Conservation (phyloP, 2,888 invertebrate genomes). For the Rhopalosiphum nymphaeae region DNA sequence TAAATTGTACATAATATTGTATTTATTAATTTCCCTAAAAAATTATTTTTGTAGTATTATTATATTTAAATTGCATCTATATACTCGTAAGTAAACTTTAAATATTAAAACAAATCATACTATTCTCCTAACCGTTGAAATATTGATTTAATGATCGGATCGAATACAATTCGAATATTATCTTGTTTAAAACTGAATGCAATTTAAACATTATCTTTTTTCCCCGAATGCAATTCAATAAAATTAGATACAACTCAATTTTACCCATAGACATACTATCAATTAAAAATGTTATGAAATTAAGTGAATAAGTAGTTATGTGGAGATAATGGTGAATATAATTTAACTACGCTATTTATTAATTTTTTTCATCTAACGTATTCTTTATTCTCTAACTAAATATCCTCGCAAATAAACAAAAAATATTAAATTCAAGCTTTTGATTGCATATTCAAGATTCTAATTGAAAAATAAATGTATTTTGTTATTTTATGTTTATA, state of each 20-base stretch:
- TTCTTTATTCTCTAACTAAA: not conserved
- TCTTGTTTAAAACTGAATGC: not conserved
- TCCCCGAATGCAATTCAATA: not conserved
- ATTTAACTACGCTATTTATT: not conserved
- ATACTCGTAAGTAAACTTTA: too few species aligned
- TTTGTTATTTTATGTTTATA: not conserved
- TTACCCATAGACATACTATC: not conserved
- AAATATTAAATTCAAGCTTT: not conserved
- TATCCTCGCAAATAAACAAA: not conserved
- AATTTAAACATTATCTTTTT: not conserved
- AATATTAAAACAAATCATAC: too few species aligned
- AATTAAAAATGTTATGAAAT: not conserved
- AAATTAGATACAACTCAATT: not conserved
- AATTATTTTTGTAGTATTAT: too few species aligned
- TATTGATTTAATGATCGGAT: not conserved
- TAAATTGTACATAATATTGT: too few species aligned
- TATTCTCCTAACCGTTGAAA: not conserved
- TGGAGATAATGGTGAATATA: not conserved
- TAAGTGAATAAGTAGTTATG: not conserved
- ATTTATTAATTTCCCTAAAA: too few species aligned
- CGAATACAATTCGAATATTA: not conserved
- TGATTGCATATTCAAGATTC: not conserved
- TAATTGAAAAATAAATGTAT: not conserved
- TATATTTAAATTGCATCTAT: too few species aligned
- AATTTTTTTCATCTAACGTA: not conserved